Conservation (phyloP, 2,888 invertebrate genomes). For the Atethmia centrago region DNA sequence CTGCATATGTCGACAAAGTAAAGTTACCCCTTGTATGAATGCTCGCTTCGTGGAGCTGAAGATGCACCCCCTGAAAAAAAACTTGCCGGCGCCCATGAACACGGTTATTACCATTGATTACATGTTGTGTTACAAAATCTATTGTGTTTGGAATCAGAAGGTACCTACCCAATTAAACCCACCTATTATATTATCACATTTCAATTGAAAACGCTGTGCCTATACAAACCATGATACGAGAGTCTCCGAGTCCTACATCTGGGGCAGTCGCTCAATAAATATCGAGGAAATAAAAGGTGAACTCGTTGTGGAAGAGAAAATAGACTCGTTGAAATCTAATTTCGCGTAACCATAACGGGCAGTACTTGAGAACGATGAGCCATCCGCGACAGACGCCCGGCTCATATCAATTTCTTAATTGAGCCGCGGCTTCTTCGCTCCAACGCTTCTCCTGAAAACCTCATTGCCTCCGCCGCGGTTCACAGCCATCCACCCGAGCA, state of each 20-base stretch:
- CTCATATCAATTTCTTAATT: conserved; percentile 90
- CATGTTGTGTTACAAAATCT: background rate
- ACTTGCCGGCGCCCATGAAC: too few relatives aligned
- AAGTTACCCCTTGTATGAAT: too few relatives aligned
- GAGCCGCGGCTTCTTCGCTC: conserved; percentile 80
- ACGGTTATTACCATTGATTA: conserved; percentile 17
- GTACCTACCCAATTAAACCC: conserved; percentile 17
- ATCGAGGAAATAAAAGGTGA: conserved; percentile 84
- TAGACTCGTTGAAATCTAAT: conserved; percentile 91
- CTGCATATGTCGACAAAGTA: too few relatives aligned
- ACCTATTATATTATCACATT: conserved; percentile 31
- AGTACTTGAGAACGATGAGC: conserved; percentile 88
- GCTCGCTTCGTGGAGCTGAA: too few relatives aligned
- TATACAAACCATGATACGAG: conserved; percentile 19
- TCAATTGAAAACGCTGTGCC: conserved; percentile 41
- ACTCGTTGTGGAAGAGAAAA: conserved; percentile 82
- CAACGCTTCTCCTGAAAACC: conserved; percentile 79
- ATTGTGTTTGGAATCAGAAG: conserved; percentile 38
- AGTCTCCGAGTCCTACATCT: conserved; percentile 54
- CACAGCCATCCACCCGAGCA: conserved; percentile 61
- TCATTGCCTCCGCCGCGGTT: conserved; percentile 65
- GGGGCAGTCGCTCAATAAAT: conserved; percentile 76
- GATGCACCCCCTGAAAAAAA: too few relatives aligned
- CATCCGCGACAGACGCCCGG: conserved; percentile 87
- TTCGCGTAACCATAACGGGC: conserved; percentile 89